These are phyloP conservation scores for Tor tambroides DNA, from an alignment of 2,113 vertebrate genomes.

Conservation along the genomic window DNA sequence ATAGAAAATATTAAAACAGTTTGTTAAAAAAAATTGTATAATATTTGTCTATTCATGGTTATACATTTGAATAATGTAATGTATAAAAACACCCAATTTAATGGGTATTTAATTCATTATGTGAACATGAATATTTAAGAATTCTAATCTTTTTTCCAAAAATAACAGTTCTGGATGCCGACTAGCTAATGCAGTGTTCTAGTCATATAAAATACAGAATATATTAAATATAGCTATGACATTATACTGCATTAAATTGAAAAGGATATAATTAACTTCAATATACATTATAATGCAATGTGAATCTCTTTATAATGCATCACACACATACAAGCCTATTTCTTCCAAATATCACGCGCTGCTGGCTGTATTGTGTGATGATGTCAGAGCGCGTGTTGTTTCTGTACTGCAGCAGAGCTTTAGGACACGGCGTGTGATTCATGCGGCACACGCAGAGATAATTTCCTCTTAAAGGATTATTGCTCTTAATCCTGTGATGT, in stretches of 20 bases:
- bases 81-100: too few species aligned
- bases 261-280: not conserved
- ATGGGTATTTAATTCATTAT: too few species aligned
- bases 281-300: not conserved
- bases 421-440: not conserved
- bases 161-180: too few species aligned
- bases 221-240: not conserved
- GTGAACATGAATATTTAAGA: not conserved
- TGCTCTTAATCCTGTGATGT: slow-evolving; percentile 30
- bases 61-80: not conserved
- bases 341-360: not conserved
- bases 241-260: not conserved
- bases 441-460: slow-evolving; percentile 1
- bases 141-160: not conserved
- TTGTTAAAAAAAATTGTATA: too few species aligned
- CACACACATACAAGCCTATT: not conserved
- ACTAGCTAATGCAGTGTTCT: too few species aligned
- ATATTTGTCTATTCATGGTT: not conserved
- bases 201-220: too few species aligned
- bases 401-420: slow-evolving; percentile 11
- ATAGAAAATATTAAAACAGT: too few species aligned
- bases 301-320: not conserved
- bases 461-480: slow-evolving; percentile 23
- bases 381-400: not conserved
- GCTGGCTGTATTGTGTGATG: not conserved